Base-by-base conservation (phyloP, 2,797 vertebrate species). In the Anolis apletophallus region DNA sequence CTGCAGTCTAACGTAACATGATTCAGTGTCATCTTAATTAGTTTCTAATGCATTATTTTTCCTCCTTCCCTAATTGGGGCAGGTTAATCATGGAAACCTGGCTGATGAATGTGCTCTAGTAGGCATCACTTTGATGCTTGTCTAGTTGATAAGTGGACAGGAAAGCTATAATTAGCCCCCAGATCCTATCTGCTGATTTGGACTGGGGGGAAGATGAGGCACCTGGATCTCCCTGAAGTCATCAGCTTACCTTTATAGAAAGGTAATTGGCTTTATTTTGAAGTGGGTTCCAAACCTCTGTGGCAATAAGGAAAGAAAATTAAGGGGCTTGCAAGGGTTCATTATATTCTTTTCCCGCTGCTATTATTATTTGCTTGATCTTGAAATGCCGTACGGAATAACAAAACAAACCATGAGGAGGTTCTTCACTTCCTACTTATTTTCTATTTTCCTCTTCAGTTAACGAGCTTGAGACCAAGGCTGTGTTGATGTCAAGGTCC, bases 121-220 rank as follows among this genome's bases (percentile, higher is more conserved):
- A 93, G 83, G 80, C 81, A 90, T 93, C 83, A 91, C 87, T 91
- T 93, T 91, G 87, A 85, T 94, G 29, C 91, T 89, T 57, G 76
- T 94, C 92, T 88, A 26, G 92, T 93, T 97, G 93, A 95, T 95
- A 92, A 96, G 95, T 94, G 90, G 92, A 84, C 85, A 92, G 80
- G 87, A 93, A 91, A 87, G 88, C 79, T 82, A 93, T 94, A 89
- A 96, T 96, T 95, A 91, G 84, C 93, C 95, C 89, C 36, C 78
- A 90, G 92, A 90, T 95, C 85, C 91, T 82, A 86, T 90, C 32
- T 86, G 85, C 88, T 94, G 88, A 91, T 93, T 94, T 94, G 91
- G 91, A 40, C 40, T 90, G 89, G 91, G 83, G 67, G 88, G 84
- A 89, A 82, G 83, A 87, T 57, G 88, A 90, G 83, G 80, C 91